Conservation (phyloP, 2,888 invertebrate species). For the Eledone cirrhosa region DNA sequence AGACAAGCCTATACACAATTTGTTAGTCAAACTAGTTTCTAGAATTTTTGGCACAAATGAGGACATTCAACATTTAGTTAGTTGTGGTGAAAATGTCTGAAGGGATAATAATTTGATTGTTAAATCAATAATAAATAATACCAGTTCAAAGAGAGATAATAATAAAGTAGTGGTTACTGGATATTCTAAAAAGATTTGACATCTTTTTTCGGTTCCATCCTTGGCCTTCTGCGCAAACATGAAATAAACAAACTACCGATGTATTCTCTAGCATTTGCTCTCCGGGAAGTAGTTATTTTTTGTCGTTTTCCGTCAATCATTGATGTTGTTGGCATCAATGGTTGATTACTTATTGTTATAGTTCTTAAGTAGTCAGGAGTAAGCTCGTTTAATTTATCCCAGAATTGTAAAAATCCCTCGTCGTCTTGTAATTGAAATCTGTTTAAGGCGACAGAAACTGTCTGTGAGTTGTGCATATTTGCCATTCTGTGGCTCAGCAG, state of each 20-base stretch:
- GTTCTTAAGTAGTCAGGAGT: constrained; percentile 11
- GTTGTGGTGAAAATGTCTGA: too few species aligned
- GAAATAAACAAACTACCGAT: constrained; percentile 15
- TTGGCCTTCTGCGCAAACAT: constrained; percentile 10
- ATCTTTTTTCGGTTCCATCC: constrained; percentile 8
- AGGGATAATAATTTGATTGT: too few species aligned
- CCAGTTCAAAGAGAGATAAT: too few species aligned
- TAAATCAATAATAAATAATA: too few species aligned
- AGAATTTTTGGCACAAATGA: too few species aligned
- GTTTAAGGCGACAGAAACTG: not conserved
- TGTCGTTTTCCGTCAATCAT: constrained; percentile 11
- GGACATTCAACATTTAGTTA: too few species aligned
- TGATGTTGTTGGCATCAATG: not conserved
- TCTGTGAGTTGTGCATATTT: not conserved
- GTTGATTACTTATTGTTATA: not conserved
- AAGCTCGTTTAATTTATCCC: not conserved
- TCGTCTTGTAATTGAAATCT: not conserved
- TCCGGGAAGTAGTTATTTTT: constrained; percentile 7
- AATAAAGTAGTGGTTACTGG: too few species aligned
- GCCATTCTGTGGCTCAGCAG: not conserved
- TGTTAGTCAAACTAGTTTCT: too few species aligned
- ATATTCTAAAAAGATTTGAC: too few species aligned
- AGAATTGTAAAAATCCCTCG: constrained; percentile 4
- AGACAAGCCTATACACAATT: too few species aligned
- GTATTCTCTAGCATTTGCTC: constrained; percentile 18